Evolutionary conservation across 2,888 invertebrate species (phyloP), one percentile per base, ranked within the genome.

Genomic region (Augiades crinisus): DNA sequence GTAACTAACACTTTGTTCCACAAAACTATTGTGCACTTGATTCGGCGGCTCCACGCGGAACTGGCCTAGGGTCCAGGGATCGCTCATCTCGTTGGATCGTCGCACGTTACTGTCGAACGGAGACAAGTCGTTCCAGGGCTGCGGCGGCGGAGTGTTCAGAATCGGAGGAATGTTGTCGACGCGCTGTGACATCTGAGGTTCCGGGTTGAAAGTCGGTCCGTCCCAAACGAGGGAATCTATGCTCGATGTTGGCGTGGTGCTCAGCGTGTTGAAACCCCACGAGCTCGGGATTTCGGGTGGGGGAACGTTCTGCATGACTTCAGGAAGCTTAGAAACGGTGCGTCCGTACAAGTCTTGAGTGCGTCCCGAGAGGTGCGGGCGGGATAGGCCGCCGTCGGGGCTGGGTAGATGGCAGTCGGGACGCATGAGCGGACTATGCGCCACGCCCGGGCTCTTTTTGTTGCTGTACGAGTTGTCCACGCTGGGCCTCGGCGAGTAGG

Each of bases 401-500:
- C 84, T 83, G 6, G 87, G 81, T 47, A 86, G 63, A 57, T 82
- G 85, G 52, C 84, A 82, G 57, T 89, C 88, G 1, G 78, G 59
- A 1, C 88, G 77, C 79, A 85, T 70, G 78, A 85, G 78, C 0
- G 89, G 88, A 47, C 87, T 88, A 62, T 80, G 88, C 4, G 85
- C 87, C 14, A 85, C 75, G 10, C 82, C 83, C 1, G 88, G 87
- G 53, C 87, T 88, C 62, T 78, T 81, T 57, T 85, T 86, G 56
- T 83, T 85, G 41, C 64, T 68, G 56, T 79, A 81, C 5, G 67
- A 68, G 59, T 61, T 70, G 5, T 87, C 88, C 5, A 81, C 85
- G 64, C 85, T 83, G 3, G 86, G 83, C 38, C 87, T 64, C 21
- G 88, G 87, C 19, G 89, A 88, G 56, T 86, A 88, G 4, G 88